These are phyloP conservation scores for Sparus aurata DNA, from an alignment of 2,797 vertebrate genomes.

Conservation along the genomic window DNA sequence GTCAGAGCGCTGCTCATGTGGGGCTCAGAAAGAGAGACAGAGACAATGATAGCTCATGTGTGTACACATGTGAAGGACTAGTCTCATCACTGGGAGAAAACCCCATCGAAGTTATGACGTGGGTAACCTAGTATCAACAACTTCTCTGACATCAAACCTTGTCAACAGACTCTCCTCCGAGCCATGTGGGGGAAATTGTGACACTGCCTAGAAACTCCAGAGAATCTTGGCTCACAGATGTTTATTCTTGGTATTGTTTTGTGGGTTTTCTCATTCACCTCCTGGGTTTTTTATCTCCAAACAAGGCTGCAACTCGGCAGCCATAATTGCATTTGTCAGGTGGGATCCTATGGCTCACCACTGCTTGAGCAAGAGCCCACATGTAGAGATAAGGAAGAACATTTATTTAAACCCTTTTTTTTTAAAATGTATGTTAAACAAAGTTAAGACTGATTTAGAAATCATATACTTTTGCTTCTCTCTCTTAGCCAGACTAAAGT, in stretches of 20 bases:
- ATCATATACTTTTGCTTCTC: too few relatives aligned
- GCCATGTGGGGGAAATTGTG: constrained; percentile 3
- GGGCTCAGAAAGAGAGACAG: constrained; percentile 16
- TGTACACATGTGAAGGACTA: constrained; percentile 42
- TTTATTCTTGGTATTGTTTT: neutral
- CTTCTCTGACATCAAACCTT: constrained; percentile 59
- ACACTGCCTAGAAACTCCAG: neutral
- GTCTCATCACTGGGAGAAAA: constrained; percentile 21
- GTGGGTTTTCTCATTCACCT: neutral
- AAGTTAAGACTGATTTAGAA: too few relatives aligned
- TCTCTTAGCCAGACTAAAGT: too few relatives aligned
- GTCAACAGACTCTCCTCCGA: constrained; percentile 25
- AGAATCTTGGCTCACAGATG: neutral
- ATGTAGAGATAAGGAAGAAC: too few relatives aligned
- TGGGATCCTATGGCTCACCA: too few relatives aligned
- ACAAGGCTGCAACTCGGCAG: neutral
- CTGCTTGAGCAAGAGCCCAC: too few relatives aligned
- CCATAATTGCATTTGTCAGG: neutral
- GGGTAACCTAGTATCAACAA: constrained; percentile 34
- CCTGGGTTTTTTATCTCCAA: neutral
- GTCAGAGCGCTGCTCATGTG: constrained; percentile 57
- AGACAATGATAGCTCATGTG: constrained; percentile 45
- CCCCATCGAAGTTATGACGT: constrained; percentile 49
- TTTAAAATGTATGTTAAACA: too few relatives aligned
- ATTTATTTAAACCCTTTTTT: too few relatives aligned